A percentile compares a stretch with the other conserved stretches of the same genome.
These are phyloP conservation scores for Salvelinus fontinalis DNA, from an alignment of 2,113 vertebrate species.

Conservation along the genomic window DNA sequence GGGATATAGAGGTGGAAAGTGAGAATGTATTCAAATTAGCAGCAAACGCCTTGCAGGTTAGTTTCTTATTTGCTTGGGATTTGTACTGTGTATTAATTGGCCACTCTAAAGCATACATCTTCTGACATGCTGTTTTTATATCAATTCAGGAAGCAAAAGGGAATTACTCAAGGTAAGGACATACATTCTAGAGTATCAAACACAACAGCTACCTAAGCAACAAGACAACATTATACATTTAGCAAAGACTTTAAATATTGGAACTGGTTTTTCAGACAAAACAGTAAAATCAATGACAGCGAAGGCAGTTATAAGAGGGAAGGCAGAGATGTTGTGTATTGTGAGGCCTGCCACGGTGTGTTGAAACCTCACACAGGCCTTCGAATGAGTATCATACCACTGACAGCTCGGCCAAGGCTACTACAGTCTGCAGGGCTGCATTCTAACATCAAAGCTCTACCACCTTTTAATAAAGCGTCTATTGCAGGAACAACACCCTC, in stretches of 20 bases:
- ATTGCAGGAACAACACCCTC: not conserved
- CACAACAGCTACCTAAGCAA: slow-evolving; percentile 49
- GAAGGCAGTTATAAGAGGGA: slow-evolving; percentile 23
- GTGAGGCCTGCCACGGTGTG: slow-evolving; percentile 29
- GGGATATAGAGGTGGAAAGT: slow-evolving; percentile 95
- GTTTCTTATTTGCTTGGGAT: slow-evolving; percentile 31
- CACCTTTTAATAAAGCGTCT: not conserved
- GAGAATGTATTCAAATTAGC: slow-evolving; percentile 96
- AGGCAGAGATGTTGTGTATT: slow-evolving; percentile 2
- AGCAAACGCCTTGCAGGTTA: slow-evolving; percentile 94
- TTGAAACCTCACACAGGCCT: slow-evolving; percentile 48
- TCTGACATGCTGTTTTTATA: slow-evolving; percentile 27
- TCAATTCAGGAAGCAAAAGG: slow-evolving; percentile 89
- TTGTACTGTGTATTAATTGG: not conserved
- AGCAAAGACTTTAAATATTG: slow-evolving; percentile 51
- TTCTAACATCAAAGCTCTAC: not conserved
- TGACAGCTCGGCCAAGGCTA: slow-evolving; percentile 36
- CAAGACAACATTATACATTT: slow-evolving; percentile 27
- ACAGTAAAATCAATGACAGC: no score
- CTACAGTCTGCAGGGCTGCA: slow-evolving; percentile 1
- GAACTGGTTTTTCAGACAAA: slow-evolving; percentile 32
- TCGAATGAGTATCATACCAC: slow-evolving; percentile 61
- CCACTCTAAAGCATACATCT: slow-evolving; percentile 14
- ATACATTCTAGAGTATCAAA: not conserved
- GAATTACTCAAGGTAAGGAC: slow-evolving; percentile 91